phyloP scores from a whole-genome alignment of 2,113 vertebrate genomes.

The Hoplias malabaricus region DNA sequence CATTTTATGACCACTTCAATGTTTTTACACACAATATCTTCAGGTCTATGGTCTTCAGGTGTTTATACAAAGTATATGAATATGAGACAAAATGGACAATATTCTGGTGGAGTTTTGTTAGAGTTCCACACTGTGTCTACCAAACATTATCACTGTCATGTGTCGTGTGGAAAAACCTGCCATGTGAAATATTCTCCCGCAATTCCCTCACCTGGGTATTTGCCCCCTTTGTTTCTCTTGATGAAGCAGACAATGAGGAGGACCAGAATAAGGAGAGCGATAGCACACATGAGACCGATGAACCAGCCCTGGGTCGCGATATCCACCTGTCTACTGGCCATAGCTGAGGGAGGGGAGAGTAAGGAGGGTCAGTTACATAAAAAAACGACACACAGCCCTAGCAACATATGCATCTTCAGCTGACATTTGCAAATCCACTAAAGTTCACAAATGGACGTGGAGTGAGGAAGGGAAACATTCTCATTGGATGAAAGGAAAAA shows the following conservation, averaged over 20 bases:
- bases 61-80: too few species aligned
- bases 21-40: too few species aligned
- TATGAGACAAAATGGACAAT: too few species aligned
- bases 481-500: not conserved
- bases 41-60: too few species aligned
- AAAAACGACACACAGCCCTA: not conserved
- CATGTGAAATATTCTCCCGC: not conserved
- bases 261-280: slow-evolving; percentile 95
- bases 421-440: slow-evolving; percentile 4
- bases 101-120: too few species aligned
- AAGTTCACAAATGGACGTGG: not conserved
- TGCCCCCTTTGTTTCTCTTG: slow-evolving; percentile 97
- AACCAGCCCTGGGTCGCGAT: slow-evolving; percentile 99
- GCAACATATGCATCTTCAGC: not conserved
- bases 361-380: slow-evolving; percentile 50
- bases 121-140: too few species aligned
- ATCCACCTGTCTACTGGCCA: slow-evolving; percentile 93
- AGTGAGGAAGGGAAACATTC: not conserved
- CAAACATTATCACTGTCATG: too few species aligned
- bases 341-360: slow-evolving; percentile 71
- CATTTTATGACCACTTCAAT: too few species aligned
- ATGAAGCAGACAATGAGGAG: slow-evolving; percentile 98
- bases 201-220: slow-evolving; percentile 90
- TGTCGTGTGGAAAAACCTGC: too few species aligned
- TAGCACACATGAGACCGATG: slow-evolving; percentile 98